Evolutionary conservation across 1,140 invertebrate genomes (phyloP), one percentile per base, ranked within the genome.

Genomic region (Octopus sinensis): DNA sequence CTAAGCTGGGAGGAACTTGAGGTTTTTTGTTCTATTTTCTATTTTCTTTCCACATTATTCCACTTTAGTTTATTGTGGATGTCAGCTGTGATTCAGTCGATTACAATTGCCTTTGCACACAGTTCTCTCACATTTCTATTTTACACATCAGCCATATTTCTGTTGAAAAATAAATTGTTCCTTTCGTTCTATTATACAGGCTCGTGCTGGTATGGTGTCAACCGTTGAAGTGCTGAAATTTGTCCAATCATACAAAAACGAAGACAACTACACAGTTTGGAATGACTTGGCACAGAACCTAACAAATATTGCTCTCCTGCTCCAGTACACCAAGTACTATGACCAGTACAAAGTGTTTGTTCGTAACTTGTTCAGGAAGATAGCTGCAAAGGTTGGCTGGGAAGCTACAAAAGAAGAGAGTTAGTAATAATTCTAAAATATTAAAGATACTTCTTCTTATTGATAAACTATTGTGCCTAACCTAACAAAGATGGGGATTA

Each of bases 231-330:
- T 95, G 30, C 87, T 95, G 52, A 93, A 93, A 86, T 91, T 95
- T 6, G 93, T 95, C 80, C 92, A 94, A 84, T 95, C 96, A 0
- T 97, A 95, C 89, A 92, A 93, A 79, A 93, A 95, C 83, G 96
- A 98, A 90, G 94, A 94, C n/a, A 95, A 97, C 90, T 98, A 95
- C 90, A 97, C 96, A 0, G 96, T 98, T 0, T 98, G 96, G 96
- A 95, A 93, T 3, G 95, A 94, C 12, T 95, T 98, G 83, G 93
- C 93, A n/a, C 95, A 94, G 86, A 94, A 94, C 85, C 88, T 97
- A 43, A 92, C 93, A 4, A 82, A 95, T 88, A 91, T 98, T 17
- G 92, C 93, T 23, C 91, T 94, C 5, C 91, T 98, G 56, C 92
- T 94, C 82, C 94, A 95, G 1, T 94, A 96, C 89, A 95, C 96